Evolutionary conservation across 2,113 vertebrate genomes (phyloP).

Genomic region (Brachyistius frenatus): DNA sequence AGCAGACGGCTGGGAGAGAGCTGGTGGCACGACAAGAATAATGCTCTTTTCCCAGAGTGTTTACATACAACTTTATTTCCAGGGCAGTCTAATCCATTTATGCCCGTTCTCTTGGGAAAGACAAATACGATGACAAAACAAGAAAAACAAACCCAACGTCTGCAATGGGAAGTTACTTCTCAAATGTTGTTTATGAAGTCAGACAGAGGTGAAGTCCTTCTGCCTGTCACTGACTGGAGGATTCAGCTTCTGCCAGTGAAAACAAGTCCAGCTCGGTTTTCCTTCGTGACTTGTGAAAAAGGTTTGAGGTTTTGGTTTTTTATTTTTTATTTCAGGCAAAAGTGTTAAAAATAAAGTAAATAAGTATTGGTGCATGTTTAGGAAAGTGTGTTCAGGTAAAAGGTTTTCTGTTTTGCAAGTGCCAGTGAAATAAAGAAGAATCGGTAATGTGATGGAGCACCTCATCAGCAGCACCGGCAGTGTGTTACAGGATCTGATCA

Average conservation of each 20-base stretch:
- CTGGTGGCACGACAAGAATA: slow-evolving; percentile 39
- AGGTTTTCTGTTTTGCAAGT: too few species aligned
- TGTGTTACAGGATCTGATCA: too few species aligned
- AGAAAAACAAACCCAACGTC: slow-evolving; percentile 43
- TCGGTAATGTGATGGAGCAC: too few species aligned
- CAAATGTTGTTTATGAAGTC: slow-evolving; percentile 32
- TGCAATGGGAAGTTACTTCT: slow-evolving; percentile 47
- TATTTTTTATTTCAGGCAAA: too few species aligned
- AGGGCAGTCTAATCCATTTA: slow-evolving; percentile 22
- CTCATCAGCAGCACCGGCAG: too few species aligned
- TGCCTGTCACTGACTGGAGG: not conserved
- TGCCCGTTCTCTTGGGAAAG: slow-evolving; percentile 46
- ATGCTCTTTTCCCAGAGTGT: slow-evolving; percentile 29
- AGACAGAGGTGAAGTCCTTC: slow-evolving; percentile 9
- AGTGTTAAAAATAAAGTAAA: too few species aligned
- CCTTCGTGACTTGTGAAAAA: not conserved
- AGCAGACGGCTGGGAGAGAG: slow-evolving; percentile 12
- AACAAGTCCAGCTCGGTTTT: not conserved
- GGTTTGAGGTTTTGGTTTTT: too few species aligned
- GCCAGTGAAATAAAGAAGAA: too few species aligned
- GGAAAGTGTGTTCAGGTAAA: too few species aligned
- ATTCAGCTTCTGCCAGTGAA: not conserved
- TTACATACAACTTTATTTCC: slow-evolving; percentile 54
- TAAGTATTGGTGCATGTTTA: too few species aligned
- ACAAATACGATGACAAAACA: slow-evolving; percentile 22